Base-by-base conservation (phyloP, 2,888 invertebrate genomes). In the Drosophila anceps region DNA sequence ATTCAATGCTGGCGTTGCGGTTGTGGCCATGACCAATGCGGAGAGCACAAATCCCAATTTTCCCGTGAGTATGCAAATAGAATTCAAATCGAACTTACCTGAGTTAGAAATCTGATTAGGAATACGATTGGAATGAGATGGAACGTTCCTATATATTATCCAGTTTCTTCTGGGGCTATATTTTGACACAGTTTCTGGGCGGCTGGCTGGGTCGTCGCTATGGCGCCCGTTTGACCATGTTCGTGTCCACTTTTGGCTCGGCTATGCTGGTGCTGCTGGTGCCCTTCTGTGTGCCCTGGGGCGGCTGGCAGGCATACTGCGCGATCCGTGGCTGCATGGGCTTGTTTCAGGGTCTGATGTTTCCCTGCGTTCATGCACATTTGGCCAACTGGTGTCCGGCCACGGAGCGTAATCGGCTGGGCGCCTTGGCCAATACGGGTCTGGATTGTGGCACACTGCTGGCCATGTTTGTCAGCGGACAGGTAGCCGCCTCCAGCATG, bases 161-260 rank as follows among this genome's bases (percentile, higher is more conserved):
- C 1, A 95, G 96, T 0, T 96, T 96, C 92, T 96, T 96, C 91
- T 96, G 96, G 96, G 96, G 96, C 1, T 96, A 97, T 90, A 94
- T 96, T 7, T 71, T 96, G 20, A 94, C 94, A 72, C 93, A 94
- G 82, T 92, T 96, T 24, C 95, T 95, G 0, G 95, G 95, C 0
- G 96, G 96, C 0, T 95, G 95, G 82, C 91, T 98, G 27, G 96
- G 96, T 0, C 95, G 96, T 65, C 93, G 94, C 12, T 95, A 95
- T 88, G 97, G 97, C 1, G 95, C 96, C 0, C 95, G 95, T 62
- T 93, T 94, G 31, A 93, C 96, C 1, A 93, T 95, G 54, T 92
- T 94, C 0, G 86, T 94, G 0, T 94, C 95, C 0, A 94, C 96
- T 94, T 95, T 79, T 93, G 96, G 9, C 10, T 95, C 96, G 29